Percentiles rank a stretch among this genome's conserved stretches.
phyloP scores from a whole-genome alignment of 2,888 invertebrate species.

The Notodonta ziczac region DNA sequence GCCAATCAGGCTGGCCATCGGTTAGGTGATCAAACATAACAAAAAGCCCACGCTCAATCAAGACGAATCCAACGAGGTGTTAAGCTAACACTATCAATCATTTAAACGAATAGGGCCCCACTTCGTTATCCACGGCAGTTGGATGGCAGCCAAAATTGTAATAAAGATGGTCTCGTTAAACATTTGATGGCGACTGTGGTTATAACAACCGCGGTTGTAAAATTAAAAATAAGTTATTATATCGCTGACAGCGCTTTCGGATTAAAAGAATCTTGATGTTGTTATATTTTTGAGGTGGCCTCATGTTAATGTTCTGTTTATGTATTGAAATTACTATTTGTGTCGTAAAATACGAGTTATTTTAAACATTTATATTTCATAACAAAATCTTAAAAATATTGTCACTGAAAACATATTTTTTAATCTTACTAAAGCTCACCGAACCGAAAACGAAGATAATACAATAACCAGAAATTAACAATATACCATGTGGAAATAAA shows the following conservation, averaged over 20 bases:
- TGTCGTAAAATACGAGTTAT: no score
- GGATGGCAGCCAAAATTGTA: slow-evolving; percentile 77
- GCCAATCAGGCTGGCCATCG: slow-evolving; percentile 75
- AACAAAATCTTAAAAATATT: no score
- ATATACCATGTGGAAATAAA: background rate
- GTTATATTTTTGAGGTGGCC: slow-evolving; percentile 17
- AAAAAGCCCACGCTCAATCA: slow-evolving; percentile 82
- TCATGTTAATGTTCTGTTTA: slow-evolving; percentile 1
- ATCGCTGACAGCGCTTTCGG: slow-evolving; percentile 39
- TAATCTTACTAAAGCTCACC: no score
- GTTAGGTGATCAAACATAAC: slow-evolving; percentile 80
- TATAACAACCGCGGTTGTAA: slow-evolving; percentile 19
- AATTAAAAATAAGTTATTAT: slow-evolving; percentile 44
- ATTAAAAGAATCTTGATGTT: slow-evolving; percentile 25
- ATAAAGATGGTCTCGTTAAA: slow-evolving; percentile 77
- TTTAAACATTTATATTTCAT: no score
- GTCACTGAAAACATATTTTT: no score
- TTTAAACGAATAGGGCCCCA: slow-evolving; percentile 51
- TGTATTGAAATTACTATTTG: no score
- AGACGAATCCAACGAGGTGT: slow-evolving; percentile 76
- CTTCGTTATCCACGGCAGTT: slow-evolving; percentile 65
- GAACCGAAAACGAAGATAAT: no score
- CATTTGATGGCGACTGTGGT: slow-evolving; percentile 57
- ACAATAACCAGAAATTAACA: no score
- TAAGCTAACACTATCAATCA: slow-evolving; percentile 80